A percentile compares a stretch with the other conserved stretches of the same genome.
Conservation (phyloP, 1,140 invertebrate species). For the Pentalonia nigronervosa region DNA sequence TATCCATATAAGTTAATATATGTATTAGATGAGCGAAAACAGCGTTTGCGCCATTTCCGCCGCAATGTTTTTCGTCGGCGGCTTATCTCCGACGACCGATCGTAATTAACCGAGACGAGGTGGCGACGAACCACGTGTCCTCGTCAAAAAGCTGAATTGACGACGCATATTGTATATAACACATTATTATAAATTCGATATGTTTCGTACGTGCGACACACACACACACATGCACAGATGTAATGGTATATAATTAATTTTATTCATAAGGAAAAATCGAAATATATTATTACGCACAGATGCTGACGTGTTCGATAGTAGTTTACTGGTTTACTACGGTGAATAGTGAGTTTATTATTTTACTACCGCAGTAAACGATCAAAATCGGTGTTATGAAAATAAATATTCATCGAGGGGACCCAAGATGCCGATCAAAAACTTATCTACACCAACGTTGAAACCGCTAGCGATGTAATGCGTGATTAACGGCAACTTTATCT, state of each 20-base stretch:
- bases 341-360: background rate
- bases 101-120: background rate
- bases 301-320: background rate
- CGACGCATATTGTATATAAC: background rate
- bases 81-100: conserved; percentile 8
- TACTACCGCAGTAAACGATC: background rate
- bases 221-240: no score
- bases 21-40: background rate
- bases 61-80: background rate
- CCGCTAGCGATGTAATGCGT: background rate
- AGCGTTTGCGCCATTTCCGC: background rate
- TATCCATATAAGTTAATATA: background rate
- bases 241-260: background rate
- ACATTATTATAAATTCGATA: background rate
- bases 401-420: background rate
- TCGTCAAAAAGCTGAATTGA: background rate
- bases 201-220: background rate
- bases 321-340: background rate
- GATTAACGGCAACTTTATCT: background rate
- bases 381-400: background rate
- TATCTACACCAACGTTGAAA: background rate
- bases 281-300: background rate
- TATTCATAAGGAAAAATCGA: background rate
- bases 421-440: background rate
- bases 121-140: background rate